These are phyloP conservation scores for Ctenosaura bakeri DNA, from an alignment of 2,797 vertebrate species.

Conservation along the genomic window DNA sequence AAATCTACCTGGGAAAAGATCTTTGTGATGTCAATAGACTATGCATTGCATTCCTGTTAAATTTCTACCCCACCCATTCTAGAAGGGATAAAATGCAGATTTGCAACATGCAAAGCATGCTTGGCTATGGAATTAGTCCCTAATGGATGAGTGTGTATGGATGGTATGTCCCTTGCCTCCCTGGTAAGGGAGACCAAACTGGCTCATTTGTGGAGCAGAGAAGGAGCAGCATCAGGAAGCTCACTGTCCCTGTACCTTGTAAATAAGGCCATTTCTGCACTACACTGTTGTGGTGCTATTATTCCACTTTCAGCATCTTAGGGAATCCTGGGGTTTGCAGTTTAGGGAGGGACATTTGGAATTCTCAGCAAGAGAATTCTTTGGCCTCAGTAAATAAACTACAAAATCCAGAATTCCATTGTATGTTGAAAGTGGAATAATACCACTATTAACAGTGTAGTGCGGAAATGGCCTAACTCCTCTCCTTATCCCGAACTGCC, in stretches of 20 bases:
- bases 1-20: neutral
- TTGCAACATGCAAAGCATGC: neutral
- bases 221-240: neutral
- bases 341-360: too few relatives aligned
- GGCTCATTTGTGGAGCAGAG: neutral
- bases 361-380: too few relatives aligned
- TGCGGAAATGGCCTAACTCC: neutral
- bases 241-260: neutral
- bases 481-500: neutral
- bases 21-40: neutral
- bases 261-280: too few relatives aligned
- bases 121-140: neutral
- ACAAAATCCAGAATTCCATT: too few relatives aligned
- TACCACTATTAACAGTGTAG: too few relatives aligned
- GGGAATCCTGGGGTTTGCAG: too few relatives aligned
- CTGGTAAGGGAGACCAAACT: neutral
- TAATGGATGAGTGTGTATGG: neutral
- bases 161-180: neutral
- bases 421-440: too few relatives aligned
- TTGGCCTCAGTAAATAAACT: too few relatives aligned
- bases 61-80: neutral
- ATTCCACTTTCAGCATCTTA: too few relatives aligned
- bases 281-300: too few relatives aligned
- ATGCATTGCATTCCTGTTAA: neutral
- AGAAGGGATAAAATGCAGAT: neutral